Base-by-base conservation (phyloP, 2,113 vertebrate species). In the Nannospalax galili region DNA sequence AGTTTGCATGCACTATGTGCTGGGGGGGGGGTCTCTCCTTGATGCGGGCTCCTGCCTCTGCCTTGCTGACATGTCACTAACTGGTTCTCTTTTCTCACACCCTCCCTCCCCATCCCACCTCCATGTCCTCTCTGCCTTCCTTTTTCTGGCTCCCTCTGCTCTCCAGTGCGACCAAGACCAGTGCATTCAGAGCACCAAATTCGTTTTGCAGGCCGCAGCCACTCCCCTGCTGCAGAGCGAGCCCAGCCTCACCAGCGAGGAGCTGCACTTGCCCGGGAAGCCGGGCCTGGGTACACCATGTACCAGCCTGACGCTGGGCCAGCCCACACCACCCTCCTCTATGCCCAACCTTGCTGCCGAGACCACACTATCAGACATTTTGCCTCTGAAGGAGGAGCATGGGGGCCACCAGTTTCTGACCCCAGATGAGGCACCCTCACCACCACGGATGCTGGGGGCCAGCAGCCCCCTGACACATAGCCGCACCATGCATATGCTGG, bases 131-230 rank as follows among this genome's bases (percentile, higher is more conserved):
- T 56, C 67, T 3, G 1, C 48, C 78, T 95, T 88, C 95, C 28
- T 97, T 97, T 78, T 88, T 94, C 93, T 96, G 97, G 91, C 97
- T 92, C 94, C 96, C 96, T 96, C 97, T 95, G 86, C 97, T 95
- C 97, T 98, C 96, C 99, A 99, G 99, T 99, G 99, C 98, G 99
- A 99, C 98, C 99, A 99, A 99, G 99, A 99, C 98, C 99, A 99
- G 98, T 99, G 99, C 99, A 99, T 99, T 99, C 99, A 99, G 99
- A 99, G 99, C 99, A 99, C 99, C 98, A 99, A 99, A 99, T 99
- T 99, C 99, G 99, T 99, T 99, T 99, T 99, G 98, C 99, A 99
- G 99, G 99, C 99, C 3, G 99, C 99, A 65, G 98, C 99, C 98
- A 99, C 99, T 0, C 99, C 99, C 22, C 98, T 99, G 97, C 99